Percentiles rank a stretch among this genome's conserved stretches.
phyloP scores from a whole-genome alignment of 2,797 vertebrate species.

The Sebastes nivosus region DNA sequence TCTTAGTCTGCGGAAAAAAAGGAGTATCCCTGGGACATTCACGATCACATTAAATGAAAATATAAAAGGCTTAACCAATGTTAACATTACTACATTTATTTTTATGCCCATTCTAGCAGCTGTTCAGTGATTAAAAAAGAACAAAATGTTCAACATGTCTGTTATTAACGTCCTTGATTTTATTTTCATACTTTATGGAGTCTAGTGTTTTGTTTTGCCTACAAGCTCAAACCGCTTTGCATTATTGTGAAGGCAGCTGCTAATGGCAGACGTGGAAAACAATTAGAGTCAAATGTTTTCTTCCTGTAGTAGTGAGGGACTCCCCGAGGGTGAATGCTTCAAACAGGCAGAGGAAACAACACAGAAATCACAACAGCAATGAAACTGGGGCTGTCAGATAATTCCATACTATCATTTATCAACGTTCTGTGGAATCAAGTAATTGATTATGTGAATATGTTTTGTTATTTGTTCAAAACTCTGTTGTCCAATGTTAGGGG shows the following conservation, averaged over 20 bases:
- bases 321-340: conserved; percentile 62
- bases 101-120: background rate
- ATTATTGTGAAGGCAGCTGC: conserved; percentile 55
- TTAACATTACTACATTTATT: background rate
- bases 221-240: conserved; percentile 53
- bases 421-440: background rate
- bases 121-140: background rate
- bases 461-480: background rate
- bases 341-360: conserved; percentile 45
- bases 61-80: background rate
- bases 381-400: conserved; percentile 14
- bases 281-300: conserved; percentile 76
- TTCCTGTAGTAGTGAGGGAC: conserved; percentile 50
- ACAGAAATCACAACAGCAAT: conserved; percentile 32
- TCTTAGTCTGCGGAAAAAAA: conserved; percentile 16
- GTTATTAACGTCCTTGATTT: background rate
- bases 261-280: conserved; percentile 77
- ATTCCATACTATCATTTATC: background rate
- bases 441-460: background rate
- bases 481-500: background rate
- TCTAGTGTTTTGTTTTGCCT: conserved; percentile 50
- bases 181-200: background rate
- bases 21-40: background rate
- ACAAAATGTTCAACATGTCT: background rate
- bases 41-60: conserved; percentile 12